Percentiles rank a stretch among this genome's conserved stretches.
Evolutionary conservation across 2,888 invertebrate genomes (phyloP).

Genomic region (Calephelis perditalis): DNA sequence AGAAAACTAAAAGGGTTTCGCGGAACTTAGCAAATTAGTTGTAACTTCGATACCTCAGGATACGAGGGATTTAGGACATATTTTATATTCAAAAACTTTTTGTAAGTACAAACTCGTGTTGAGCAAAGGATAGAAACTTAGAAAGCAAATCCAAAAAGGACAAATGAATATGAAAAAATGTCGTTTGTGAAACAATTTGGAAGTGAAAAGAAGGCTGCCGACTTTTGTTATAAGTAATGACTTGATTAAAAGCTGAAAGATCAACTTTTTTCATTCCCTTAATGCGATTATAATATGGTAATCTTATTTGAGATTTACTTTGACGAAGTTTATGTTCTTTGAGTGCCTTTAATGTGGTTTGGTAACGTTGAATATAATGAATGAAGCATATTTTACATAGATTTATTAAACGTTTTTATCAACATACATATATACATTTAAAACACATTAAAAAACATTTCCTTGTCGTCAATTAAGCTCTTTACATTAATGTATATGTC

Average conservation of each 20-base stretch:
- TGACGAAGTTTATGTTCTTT: not conserved
- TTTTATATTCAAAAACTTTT: constrained; percentile 5
- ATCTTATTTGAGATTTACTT: constrained; percentile 4
- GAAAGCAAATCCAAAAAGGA: constrained; percentile 1
- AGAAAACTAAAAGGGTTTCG: constrained; percentile 1
- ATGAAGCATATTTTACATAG: too few species aligned
- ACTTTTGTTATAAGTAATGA: constrained; percentile 5
- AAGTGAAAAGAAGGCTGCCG: not conserved
- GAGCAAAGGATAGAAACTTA: constrained; percentile 3
- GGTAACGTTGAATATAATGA: not conserved
- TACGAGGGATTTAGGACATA: not conserved
- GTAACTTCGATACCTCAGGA: not conserved
- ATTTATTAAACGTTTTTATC: too few species aligned
- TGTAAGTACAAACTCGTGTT: not conserved
- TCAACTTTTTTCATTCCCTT: constrained; percentile 3
- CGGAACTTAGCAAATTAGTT: constrained; percentile 4
- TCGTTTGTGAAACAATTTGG: not conserved
- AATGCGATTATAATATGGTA: constrained; percentile 7
- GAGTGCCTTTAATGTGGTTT: not conserved
- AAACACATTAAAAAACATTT: too few species aligned
- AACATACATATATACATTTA: too few species aligned
- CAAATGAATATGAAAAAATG: constrained; percentile 6
- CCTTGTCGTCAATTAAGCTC: too few species aligned
- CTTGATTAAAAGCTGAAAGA: not conserved
- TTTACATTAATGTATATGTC: too few species aligned